Conservation (phyloP, 2,888 invertebrate genomes). For the Rhyacophila evoluta region DNA sequence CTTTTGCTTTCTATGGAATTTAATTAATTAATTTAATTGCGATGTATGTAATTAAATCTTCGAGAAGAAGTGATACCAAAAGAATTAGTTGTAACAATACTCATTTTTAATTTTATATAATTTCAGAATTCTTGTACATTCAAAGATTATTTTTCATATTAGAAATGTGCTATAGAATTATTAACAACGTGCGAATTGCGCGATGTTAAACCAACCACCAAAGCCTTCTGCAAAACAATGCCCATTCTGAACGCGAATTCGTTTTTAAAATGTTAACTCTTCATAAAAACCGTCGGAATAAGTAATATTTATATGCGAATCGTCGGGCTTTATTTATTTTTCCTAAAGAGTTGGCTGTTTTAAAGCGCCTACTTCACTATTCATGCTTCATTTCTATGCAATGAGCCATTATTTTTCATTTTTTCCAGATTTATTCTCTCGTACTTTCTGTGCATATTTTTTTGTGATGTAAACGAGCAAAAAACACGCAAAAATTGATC, state of each 20-base stretch:
- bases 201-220: background rate
- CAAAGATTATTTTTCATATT: no score
- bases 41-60: no score
- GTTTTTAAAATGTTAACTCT: constrained; percentile 13
- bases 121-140: no score
- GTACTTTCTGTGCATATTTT: background rate
- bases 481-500: constrained; percentile 1
- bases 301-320: constrained; percentile 12
- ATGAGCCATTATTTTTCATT: constrained; percentile 51
- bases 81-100: no score
- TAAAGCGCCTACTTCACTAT: constrained; percentile 45
- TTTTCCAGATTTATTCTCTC: constrained; percentile 41
- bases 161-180: no score
- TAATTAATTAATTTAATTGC: no score
- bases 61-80: no score
- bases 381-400: constrained; percentile 53
- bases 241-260: background rate
- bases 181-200: no score
- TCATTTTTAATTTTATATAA: no score
- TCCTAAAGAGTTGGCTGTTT: background rate
- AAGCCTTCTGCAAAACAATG: background rate
- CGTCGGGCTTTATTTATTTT: constrained; percentile 32
- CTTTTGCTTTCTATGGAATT: no score
- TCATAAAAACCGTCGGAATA: constrained; percentile 16
- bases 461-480: background rate